Base-by-base conservation (phyloP, 2,888 invertebrate species). In the Glomeris marginata region DNA sequence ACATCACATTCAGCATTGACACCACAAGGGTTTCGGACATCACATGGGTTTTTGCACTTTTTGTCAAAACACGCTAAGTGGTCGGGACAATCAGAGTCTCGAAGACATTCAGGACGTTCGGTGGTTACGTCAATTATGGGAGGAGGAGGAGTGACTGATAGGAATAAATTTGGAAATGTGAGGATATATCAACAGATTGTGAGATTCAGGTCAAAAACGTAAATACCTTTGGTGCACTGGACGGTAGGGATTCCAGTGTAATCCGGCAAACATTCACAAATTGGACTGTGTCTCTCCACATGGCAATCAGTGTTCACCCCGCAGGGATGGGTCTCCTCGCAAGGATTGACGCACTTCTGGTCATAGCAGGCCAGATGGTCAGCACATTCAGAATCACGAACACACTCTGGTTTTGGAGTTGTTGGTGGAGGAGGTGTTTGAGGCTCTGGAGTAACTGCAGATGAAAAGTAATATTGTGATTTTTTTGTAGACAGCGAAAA, bases 61-160 rank as follows among this genome's bases (percentile, higher is more conserved):
- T 88, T 86, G 63, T 88, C 88, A 72, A 81, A 82, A 75, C 91
- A 91, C 63, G 90, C 88, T 60, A 85, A 81, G 66, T 79, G 78
- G 62, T 77, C 76, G 63, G 84, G 82, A 72, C 88, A 88, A 69
- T 81, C 82, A 65, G 82, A 81, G 65, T 80, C 80, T 22, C 55
- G 41, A 1, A 40, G 15, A 42, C 44, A 40, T 22, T 59, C 60
- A 43, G 52, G 44, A 16, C 33, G 41, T 13, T 18, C n/a, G 11
- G 49, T 48, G 2, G 47, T n/a, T 40, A 21, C 18, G 15, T 36
- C 16, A 48, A 28, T 15, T 22, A 43, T 21, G 13, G 15, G 28
- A 22, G 45, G 13, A 49, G 40, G 40, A 41, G 49, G 35, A 10
- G 28, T 28, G 28, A 45, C 35, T 46, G 28, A 11, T 15, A 28